Conservation (phyloP, 2,888 invertebrate genomes). For the Acutogordius australiensis region DNA sequence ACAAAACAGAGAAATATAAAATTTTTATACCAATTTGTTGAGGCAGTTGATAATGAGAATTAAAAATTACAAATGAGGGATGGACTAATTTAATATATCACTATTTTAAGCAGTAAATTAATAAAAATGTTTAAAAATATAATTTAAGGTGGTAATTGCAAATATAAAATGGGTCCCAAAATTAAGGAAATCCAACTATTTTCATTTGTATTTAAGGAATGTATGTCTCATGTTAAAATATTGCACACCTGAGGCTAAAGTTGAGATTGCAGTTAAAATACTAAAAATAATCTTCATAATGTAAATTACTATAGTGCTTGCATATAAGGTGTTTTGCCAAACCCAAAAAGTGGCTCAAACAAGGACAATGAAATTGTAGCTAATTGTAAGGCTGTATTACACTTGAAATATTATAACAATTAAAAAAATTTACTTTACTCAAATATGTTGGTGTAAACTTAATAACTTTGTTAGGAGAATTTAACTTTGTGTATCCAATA, state of each 20-base stretch:
- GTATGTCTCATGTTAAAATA: background rate
- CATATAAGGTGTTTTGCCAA: too few species aligned
- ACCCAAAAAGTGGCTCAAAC: background rate
- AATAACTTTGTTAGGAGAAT: background rate
- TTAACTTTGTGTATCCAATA: background rate
- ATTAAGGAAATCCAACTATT: too few species aligned
- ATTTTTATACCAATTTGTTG: too few species aligned
- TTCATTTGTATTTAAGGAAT: background rate
- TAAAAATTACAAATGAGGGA: too few species aligned
- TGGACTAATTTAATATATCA: too few species aligned
- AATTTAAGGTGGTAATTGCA: too few species aligned
- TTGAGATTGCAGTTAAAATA: background rate
- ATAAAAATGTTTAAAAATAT: too few species aligned
- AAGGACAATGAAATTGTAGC: background rate
- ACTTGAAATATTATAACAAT: background rate
- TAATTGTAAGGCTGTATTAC: background rate
- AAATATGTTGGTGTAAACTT: background rate
- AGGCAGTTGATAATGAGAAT: too few species aligned
- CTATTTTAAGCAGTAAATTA: too few species aligned
- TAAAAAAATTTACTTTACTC: background rate
- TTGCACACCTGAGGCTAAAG: background rate
- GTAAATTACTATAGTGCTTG: background rate
- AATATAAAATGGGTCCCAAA: too few species aligned
- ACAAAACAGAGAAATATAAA: too few species aligned
- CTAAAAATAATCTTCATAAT: too few species aligned